These are phyloP conservation scores for Macheiramphus alcinus DNA, from an alignment of 2,113 vertebrate genomes.

Conservation along the genomic window DNA sequence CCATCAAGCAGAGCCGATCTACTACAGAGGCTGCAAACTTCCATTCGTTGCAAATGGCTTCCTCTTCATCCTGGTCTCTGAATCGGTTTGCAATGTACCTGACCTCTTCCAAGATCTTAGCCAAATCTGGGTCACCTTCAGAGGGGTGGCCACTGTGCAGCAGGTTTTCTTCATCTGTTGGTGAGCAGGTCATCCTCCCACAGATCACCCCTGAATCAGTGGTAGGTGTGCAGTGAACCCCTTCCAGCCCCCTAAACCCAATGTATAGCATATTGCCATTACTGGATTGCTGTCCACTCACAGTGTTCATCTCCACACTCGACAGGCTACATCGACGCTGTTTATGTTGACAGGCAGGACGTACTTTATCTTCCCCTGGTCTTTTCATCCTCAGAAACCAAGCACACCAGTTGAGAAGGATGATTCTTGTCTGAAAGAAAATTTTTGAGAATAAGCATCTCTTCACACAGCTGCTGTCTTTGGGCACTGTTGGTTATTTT, in stretches of 20 bases:
- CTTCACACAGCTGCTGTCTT: background rate
- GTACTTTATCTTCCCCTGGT: constrained; percentile 86
- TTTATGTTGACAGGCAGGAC: constrained; percentile 84
- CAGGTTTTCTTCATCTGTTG: constrained; percentile 82
- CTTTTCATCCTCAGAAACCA: constrained; percentile 97
- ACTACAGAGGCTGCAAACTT: constrained; percentile 94
- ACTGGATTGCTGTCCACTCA: constrained; percentile 67
- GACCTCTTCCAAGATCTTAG: constrained; percentile 91
- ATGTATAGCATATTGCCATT: constrained; percentile 87
- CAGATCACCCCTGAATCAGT: constrained; percentile 86
- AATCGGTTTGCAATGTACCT: constrained; percentile 90
- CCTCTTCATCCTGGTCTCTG: constrained; percentile 85
- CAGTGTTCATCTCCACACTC: constrained; percentile 80
- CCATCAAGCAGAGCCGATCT: constrained; percentile 93
- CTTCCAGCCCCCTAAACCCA: constrained; percentile 82
- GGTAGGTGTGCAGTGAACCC: constrained; percentile 80
- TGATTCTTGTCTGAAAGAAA: constrained; percentile 83
- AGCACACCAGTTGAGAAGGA: constrained; percentile 95
- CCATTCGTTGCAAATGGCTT: constrained; percentile 87
- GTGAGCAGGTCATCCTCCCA: constrained; percentile 78
- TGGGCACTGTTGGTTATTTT: background rate
- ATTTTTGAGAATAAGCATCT: background rate
- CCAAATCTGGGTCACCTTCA: constrained; percentile 79
- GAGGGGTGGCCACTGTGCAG: constrained; percentile 73
- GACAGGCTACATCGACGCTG: constrained; percentile 80